Percentiles rank a stretch among this genome's conserved stretches.
These are phyloP conservation scores for Chanos chanos DNA, from an alignment of 2,797 vertebrate species.

Conservation along the genomic window DNA sequence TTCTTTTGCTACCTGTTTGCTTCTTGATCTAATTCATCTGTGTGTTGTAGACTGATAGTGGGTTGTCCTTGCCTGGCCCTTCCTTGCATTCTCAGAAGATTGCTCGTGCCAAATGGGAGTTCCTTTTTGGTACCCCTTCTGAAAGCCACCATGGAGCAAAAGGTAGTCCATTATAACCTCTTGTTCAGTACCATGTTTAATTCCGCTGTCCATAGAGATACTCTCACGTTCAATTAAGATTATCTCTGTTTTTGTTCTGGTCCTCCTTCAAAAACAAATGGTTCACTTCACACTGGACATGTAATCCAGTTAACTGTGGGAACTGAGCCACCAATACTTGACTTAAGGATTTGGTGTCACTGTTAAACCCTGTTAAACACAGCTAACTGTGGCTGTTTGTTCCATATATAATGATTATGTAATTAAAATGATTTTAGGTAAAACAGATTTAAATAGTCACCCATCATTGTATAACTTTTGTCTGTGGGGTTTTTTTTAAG, in stretches of 20 bases:
- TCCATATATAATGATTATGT: too few relatives aligned
- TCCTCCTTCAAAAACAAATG: constrained; percentile 46
- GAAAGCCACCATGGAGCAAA: constrained; percentile 45
- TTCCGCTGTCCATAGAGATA: neutral
- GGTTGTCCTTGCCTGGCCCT: constrained; percentile 59
- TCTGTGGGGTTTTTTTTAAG: too few relatives aligned
- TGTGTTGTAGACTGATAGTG: constrained; percentile 66
- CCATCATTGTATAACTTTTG: too few relatives aligned
- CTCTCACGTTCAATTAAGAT: constrained; percentile 3
- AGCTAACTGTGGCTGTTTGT: neutral
- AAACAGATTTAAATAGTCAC: too few relatives aligned
- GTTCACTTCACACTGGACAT: constrained; percentile 38
- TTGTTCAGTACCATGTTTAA: too few relatives aligned
- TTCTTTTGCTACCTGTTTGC: too few relatives aligned
- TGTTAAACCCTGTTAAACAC: constrained; percentile 4
- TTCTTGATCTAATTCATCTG: constrained; percentile 8
- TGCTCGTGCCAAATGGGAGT: constrained; percentile 94
- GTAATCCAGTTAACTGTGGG: constrained; percentile 59
- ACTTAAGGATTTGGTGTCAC: constrained; percentile 2
- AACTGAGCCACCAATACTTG: constrained; percentile 3
- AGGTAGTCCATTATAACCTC: constrained; percentile 48
- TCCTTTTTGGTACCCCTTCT: constrained; percentile 81
- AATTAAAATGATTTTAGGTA: too few relatives aligned
- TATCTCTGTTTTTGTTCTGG: constrained; percentile 8
- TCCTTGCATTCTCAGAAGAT: constrained; percentile 82